phyloP scores from a whole-genome alignment of 1,140 invertebrate genomes.

The Papilio aristodemus region DNA sequence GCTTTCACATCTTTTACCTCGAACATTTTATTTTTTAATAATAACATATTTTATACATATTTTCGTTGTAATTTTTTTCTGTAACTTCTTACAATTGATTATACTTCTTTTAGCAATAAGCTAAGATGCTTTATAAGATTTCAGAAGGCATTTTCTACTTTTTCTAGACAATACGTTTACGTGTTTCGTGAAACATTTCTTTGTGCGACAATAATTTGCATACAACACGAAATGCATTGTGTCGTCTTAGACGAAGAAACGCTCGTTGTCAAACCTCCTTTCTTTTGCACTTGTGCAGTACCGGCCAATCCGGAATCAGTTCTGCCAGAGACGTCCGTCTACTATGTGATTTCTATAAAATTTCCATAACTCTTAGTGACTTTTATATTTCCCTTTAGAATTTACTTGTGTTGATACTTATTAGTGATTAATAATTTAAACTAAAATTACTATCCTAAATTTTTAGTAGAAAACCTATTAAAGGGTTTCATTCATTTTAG shows the following conservation, averaged over 20 bases:
- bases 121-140: background rate
- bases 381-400: slow-evolving; percentile 16
- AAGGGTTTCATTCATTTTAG: background rate
- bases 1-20: background rate
- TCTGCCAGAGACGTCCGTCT: slow-evolving; percentile 95
- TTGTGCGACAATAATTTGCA: slow-evolving; percentile 65
- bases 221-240: slow-evolving; percentile 72
- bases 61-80: background rate
- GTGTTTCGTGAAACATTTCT: slow-evolving; percentile 56
- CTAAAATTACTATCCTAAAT: slow-evolving; percentile 9
- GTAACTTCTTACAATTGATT: background rate
- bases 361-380: slow-evolving; percentile 67
- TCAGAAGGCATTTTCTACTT: slow-evolving; percentile 46
- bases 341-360: slow-evolving; percentile 77
- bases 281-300: slow-evolving; percentile 91
- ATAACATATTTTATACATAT: background rate
- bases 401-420: slow-evolving; percentile 19
- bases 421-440: slow-evolving; percentile 14
- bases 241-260: slow-evolving; percentile 62
- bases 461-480: slow-evolving; percentile 9
- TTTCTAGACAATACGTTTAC: slow-evolving; percentile 49
- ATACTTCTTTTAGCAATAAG: background rate
- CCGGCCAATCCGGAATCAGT: slow-evolving; percentile 97
- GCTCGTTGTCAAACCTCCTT: slow-evolving; percentile 85
- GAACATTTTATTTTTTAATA: background rate